Percentiles rank a stretch among this genome's conserved stretches.
Evolutionary conservation across 1,140 invertebrate species (phyloP).

Genomic region (Trinorchestia longiramus): DNA sequence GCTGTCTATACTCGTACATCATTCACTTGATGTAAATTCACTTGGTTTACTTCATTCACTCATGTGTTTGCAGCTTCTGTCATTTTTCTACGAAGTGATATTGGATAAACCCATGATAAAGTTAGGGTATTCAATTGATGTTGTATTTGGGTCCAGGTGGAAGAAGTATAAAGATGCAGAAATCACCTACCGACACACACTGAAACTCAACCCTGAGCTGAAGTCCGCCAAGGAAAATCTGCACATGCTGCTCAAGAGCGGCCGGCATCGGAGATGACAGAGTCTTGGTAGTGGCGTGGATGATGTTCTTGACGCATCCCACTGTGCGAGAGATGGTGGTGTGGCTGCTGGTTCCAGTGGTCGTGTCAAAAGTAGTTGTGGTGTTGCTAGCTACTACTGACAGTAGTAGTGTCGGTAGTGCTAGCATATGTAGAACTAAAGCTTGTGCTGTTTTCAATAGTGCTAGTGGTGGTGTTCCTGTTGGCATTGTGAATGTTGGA

Average conservation of each 20-base stretch:
- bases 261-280: slow-evolving; percentile 54
- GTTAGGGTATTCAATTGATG: not conserved
- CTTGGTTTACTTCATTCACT: not conserved
- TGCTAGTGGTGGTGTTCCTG: too few species aligned
- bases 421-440: not conserved
- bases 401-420: not conserved
- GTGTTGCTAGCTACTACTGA: not conserved
- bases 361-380: too few species aligned
- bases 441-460: not conserved
- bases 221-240: slow-evolving; percentile 66
- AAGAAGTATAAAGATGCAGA: slow-evolving; percentile 82
- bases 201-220: slow-evolving; percentile 78
- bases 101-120: not conserved
- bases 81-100: not conserved
- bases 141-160: slow-evolving; percentile 73
- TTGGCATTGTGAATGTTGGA: too few species aligned
- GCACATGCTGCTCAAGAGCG: slow-evolving; percentile 63
- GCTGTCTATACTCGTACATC: too few species aligned
- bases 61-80: not conserved
- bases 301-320: not conserved
- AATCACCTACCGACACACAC: slow-evolving; percentile 81
- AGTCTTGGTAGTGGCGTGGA: not conserved
- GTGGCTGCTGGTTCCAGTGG: not conserved
- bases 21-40: not conserved
- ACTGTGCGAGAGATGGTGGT: not conserved